Evolutionary conservation across 1,140 invertebrate genomes (phyloP).

Genomic region (Tetraneura akinire): DNA sequence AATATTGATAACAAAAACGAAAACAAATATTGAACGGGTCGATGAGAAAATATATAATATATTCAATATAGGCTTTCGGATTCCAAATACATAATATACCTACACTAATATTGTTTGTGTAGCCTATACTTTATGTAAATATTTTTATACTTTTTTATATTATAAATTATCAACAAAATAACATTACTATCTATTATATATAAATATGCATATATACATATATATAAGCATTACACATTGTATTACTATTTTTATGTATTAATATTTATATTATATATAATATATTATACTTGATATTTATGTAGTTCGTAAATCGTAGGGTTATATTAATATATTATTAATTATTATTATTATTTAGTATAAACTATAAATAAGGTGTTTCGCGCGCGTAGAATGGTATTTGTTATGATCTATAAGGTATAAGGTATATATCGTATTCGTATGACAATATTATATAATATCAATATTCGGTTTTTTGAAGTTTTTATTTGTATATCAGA

Average conservation of each 20-base stretch:
- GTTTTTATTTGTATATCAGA: no score
- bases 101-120: slow-evolving; percentile 36
- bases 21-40: slow-evolving; percentile 9
- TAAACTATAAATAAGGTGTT: not conserved
- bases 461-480: no score
- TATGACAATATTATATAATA: not conserved
- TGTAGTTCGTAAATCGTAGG: slow-evolving; percentile 19
- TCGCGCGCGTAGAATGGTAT: slow-evolving; percentile 5
- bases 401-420: no score
- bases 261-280: not conserved
- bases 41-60: not conserved
- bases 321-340: slow-evolving; percentile 5
- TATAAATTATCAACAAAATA: slow-evolving; percentile 28
- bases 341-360: slow-evolving; percentile 13
- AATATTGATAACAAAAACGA: no score
- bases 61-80: slow-evolving; percentile 2
- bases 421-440: not conserved
- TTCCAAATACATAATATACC: slow-evolving; percentile 36
- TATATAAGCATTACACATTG: no score
- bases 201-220: not conserved
- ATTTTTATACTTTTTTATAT: slow-evolving; percentile 51
- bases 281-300: slow-evolving; percentile 20
- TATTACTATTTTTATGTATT: slow-evolving; percentile 22
- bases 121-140: slow-evolving; percentile 45
- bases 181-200: not conserved